These are phyloP conservation scores for Oreotragus oreotragus DNA, from an alignment of 2,113 vertebrate species.

Conservation along the genomic window DNA sequence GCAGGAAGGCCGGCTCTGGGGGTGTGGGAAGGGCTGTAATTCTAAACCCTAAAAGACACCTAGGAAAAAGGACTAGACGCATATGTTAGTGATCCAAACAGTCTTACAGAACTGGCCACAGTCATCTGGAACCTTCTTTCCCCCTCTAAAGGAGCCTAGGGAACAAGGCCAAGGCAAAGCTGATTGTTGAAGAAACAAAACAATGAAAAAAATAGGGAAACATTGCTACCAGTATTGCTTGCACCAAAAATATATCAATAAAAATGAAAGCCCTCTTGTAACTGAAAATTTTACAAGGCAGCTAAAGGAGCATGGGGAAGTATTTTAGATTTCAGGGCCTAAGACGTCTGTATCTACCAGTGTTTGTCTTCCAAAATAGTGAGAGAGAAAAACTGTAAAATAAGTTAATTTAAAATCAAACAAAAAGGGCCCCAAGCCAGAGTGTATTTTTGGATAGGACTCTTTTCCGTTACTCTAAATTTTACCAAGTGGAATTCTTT, in stretches of 20 bases:
- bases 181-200: neutral
- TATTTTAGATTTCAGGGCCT: neutral
- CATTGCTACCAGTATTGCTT: neutral
- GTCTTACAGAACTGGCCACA: neutral
- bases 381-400: neutral
- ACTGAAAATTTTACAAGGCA: neutral
- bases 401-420: conserved; percentile 50
- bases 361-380: neutral
- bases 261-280: neutral
- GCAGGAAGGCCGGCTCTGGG: neutral
- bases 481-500: conserved; percentile 24
- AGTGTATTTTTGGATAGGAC: conserved; percentile 12
- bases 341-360: neutral
- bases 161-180: neutral
- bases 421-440: neutral
- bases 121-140: neutral
- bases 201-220: neutral
- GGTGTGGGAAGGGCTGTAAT: neutral
- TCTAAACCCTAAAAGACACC: neutral
- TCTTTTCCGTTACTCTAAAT: conserved; percentile 6
- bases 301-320: neutral
- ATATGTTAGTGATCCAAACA: neutral
- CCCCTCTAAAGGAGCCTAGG: neutral
- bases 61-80: neutral
- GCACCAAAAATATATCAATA: neutral